Evolutionary conservation across 1,140 invertebrate genomes (phyloP), one percentile per base, ranked within the genome.

Genomic region (Goniozus legneri): DNA sequence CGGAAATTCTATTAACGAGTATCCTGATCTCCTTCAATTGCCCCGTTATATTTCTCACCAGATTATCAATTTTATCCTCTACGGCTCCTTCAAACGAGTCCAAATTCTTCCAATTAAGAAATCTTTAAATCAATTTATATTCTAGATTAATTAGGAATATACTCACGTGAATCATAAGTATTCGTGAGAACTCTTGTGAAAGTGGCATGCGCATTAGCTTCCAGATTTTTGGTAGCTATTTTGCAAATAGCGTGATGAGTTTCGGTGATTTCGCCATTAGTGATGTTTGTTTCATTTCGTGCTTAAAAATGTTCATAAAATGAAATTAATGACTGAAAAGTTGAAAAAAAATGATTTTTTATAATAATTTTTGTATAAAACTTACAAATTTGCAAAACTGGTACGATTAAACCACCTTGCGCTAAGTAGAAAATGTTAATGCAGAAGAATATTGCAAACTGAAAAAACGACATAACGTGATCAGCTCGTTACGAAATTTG

Each of bases 131-230:
- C n/a, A n/a, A n/a, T n/a, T n/a, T n/a, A n/a, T n/a, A n/a, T n/a
- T n/a, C n/a, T n/a, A n/a, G n/a, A n/a, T n/a, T n/a, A n/a, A n/a
- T 30, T 16, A 32, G 10, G 14, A 4, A 36, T 37, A 30, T 35
- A 44, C 60, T 65, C 50, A 77, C 75, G 68, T 14, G 73, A 55
- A 40, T 71, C 78, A 44, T 77, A 78, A 14, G 70, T 60, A 44
- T 75, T 73, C 2, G 72, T 73, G 0, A 78, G 62, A 10, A 78
- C 67, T 44, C 67, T 66, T 6, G 67, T 71, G 6, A 75, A 68
- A 1, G 73, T 78, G 2, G 76, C 67, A 52, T 71, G 64, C 27
- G 77, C 77, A 8, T 71, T 72, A 1, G 75, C 69, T 2, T 74
- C 60, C n/a, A 79, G 54, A 43, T 77, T 64, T 33, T 75, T 62